phyloP scores from a whole-genome alignment of 92 coral and sea anemone species.

The Hydrozoanthus gracilis region DNA sequence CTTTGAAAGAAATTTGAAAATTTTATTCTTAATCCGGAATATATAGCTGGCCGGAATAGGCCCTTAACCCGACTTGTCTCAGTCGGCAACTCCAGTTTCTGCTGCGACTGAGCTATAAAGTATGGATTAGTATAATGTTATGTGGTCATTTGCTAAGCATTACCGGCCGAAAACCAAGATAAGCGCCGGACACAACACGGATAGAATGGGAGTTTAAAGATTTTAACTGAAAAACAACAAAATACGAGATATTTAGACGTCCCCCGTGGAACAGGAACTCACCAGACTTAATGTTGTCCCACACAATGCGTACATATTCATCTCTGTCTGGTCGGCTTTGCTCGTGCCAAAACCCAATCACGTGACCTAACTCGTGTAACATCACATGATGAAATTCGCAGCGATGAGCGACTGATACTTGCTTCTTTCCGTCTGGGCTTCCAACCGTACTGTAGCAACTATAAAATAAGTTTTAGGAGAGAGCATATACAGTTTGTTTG shows the following conservation, averaged over 20 bases:
- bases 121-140: too few relatives aligned
- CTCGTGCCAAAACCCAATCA: conserved; percentile 97
- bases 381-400: conserved; percentile 93
- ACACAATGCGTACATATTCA: conserved; percentile 75
- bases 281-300: conserved; percentile 85
- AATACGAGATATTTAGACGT: background rate
- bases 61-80: too few relatives aligned
- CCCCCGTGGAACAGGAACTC: background rate
- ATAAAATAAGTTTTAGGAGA: conserved; percentile 2
- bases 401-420: conserved; percentile 83
- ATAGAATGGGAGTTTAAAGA: too few relatives aligned
- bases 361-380: conserved; percentile 96
- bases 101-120: too few relatives aligned
- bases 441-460: conserved; percentile 98
- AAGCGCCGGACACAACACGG: too few relatives aligned
- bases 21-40: too few relatives aligned
- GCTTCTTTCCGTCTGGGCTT: conserved; percentile 51
- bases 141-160: too few relatives aligned
- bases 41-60: too few relatives aligned
- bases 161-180: too few relatives aligned
- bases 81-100: too few relatives aligned
- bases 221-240: background rate
- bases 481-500: too few relatives aligned
- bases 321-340: conserved; percentile 97
- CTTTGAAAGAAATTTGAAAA: too few relatives aligned